Conservation (phyloP, 2,888 invertebrate genomes). For the Steinernema carpocapsae region DNA sequence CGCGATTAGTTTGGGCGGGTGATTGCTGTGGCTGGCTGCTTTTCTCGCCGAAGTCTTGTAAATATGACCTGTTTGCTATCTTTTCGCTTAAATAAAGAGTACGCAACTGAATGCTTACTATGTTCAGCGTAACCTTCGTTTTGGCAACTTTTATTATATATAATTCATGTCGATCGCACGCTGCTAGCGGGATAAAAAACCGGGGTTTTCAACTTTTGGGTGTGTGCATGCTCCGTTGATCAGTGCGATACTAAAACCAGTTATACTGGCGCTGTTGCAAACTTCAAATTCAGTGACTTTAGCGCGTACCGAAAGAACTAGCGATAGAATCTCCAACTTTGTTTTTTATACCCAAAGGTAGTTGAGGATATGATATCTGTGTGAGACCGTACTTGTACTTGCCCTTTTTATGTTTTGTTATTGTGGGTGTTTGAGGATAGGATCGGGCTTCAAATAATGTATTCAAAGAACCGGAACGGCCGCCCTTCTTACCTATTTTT, state of each 20-base stretch:
- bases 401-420: too few species aligned
- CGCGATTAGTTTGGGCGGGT: not conserved
- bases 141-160: not conserved
- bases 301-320: not conserved
- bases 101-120: not conserved
- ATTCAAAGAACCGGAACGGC: too few species aligned
- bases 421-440: too few species aligned
- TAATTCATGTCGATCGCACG: not conserved
- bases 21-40: not conserved
- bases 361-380: too few species aligned
- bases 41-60: not conserved
- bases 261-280: conserved; percentile 30
- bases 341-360: too few species aligned
- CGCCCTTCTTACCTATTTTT: too few species aligned
- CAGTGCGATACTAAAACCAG: conserved; percentile 10
- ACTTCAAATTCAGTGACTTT: not conserved
- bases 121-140: not conserved
- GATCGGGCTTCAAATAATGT: too few species aligned
- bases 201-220: conserved; percentile 8
- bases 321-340: too few species aligned
- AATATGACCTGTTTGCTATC: not conserved
- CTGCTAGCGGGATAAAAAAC: not conserved
- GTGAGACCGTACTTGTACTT: too few species aligned
- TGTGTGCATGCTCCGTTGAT: conserved; percentile 21
- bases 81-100: not conserved